These are phyloP conservation scores for Apodemus speciosus DNA, from an alignment of 2,113 vertebrate species.

Conservation along the genomic window DNA sequence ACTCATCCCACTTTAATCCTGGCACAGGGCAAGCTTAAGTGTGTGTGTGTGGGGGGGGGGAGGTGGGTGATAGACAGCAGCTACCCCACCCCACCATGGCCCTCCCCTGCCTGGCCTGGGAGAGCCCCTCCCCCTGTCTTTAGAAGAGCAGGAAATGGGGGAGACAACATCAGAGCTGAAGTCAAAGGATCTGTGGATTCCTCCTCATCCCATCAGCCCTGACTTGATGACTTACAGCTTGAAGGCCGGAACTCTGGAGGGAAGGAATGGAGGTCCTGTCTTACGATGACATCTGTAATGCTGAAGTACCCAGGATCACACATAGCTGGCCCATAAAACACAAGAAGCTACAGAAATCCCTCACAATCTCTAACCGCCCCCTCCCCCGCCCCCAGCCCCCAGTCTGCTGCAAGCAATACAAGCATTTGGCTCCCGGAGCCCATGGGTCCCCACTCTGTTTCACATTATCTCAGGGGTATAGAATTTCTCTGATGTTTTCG, in stretches of 20 bases:
- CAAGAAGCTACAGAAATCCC: neutral
- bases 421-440: conserved; percentile 70
- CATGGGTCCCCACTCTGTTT: conserved; percentile 46
- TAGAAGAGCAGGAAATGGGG: neutral
- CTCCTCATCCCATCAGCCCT: neutral
- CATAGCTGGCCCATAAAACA: neutral
- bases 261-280: neutral
- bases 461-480: conserved; percentile 75
- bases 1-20: neutral
- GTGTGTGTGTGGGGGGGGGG: fast-evolving
- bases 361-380: neutral
- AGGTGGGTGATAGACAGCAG: neutral
- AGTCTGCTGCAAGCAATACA: neutral
- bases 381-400: neutral
- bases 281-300: neutral
- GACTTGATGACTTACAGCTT: neutral
- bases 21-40: neutral
- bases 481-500: conserved; percentile 60
- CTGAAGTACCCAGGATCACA: neutral
- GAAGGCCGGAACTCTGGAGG: neutral
- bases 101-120: neutral
- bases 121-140: neutral
- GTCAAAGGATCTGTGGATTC: neutral
- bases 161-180: neutral
- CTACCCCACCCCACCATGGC: neutral